Evolutionary conservation across 2,113 vertebrate species (phyloP).

Genomic region (Coreoperca whiteheadi): DNA sequence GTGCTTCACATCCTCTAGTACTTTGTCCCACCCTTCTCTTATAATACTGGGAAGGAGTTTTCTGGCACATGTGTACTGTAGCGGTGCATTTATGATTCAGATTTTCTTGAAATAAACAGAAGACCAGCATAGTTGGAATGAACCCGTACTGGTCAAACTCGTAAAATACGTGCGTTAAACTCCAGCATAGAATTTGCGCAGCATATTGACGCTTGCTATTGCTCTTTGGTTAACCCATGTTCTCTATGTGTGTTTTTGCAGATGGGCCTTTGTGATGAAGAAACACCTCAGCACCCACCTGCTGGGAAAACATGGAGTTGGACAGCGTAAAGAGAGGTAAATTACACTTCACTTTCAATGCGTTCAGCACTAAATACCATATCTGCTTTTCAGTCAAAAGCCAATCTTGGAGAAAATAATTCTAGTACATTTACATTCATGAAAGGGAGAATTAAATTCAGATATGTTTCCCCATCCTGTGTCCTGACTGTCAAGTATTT

Average conservation of each 20-base stretch:
- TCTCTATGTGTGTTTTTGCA: constrained; percentile 75
- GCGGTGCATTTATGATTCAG: background rate
- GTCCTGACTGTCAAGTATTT: constrained; percentile 30
- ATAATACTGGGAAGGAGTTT: background rate
- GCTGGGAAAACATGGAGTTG: constrained; percentile 96
- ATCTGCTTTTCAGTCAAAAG: constrained; percentile 1
- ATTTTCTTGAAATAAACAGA: background rate
- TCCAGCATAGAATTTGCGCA: background rate
- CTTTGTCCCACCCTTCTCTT: background rate
- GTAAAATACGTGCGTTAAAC: background rate
- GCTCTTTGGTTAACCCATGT: constrained; percentile 15
- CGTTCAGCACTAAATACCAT: background rate
- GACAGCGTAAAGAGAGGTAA: constrained; percentile 98
- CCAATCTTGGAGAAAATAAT: background rate
- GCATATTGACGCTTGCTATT: background rate
- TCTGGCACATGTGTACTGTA: background rate
- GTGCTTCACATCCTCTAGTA: background rate
- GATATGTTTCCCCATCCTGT: background rate
- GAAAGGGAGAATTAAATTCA: background rate
- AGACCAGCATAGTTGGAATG: background rate
- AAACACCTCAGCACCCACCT: constrained; percentile 98
- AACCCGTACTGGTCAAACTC: background rate
- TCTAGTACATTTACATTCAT: background rate
- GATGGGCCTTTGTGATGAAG: constrained; percentile 99
- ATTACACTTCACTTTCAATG: background rate